Evolutionary conservation across 2,888 invertebrate species (phyloP).

Genomic region (Bimastos eiseni): DNA sequence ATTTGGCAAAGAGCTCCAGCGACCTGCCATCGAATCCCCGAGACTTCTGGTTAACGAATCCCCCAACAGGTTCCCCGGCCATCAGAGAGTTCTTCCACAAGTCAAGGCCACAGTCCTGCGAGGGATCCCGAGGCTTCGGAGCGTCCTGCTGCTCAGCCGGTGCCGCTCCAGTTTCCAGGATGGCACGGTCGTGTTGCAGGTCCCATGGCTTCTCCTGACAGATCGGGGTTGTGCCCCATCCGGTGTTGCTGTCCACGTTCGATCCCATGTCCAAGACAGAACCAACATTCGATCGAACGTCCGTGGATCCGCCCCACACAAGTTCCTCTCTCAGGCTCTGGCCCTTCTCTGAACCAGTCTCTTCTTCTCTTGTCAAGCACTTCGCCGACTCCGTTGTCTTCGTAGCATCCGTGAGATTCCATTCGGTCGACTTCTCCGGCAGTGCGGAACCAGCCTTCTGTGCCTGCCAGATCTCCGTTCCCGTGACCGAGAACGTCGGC

Average conservation of each 20-base stretch:
- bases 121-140: not conserved
- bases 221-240: conserved; percentile 4
- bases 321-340: not conserved
- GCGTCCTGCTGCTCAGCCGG: not conserved
- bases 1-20: not conserved
- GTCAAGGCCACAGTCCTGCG: not conserved
- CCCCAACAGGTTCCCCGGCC: not conserved
- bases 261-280: not conserved
- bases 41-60: not conserved
- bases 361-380: not conserved
- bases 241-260: not conserved
- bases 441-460: not conserved
- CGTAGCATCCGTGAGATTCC: not conserved
- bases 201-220: conserved; percentile 13
- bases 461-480: not conserved
- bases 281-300: not conserved
- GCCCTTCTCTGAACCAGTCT: not conserved
- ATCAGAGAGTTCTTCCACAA: not conserved
- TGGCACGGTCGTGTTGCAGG: not conserved
- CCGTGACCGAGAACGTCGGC: not conserved
- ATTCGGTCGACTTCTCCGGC: not conserved
- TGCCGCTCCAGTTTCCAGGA: not conserved
- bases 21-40: not conserved
- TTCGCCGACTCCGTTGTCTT: not conserved
- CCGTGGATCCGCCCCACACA: not conserved